Evolutionary conservation across 2,797 vertebrate genomes (phyloP), one percentile per base, ranked within the genome.

Genomic region (Scolopax rusticola): DNA sequence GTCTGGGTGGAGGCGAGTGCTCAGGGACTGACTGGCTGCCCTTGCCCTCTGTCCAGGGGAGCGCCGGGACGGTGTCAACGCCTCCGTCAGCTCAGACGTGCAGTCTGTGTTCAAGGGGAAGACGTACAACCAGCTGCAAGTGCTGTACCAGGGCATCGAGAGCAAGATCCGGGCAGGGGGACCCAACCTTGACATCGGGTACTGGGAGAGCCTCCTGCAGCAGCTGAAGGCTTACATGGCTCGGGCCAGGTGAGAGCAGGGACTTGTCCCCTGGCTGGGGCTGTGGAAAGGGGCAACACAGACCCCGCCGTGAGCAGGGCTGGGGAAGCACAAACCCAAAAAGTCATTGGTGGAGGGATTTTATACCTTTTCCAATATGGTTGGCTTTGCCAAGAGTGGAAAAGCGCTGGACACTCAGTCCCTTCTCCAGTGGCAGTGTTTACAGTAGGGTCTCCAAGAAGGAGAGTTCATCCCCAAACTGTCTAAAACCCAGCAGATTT

Each of bases 121-220:
- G 98, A 99, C 99, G 0, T 99, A 99, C 98, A 99, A 98, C 96
- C 99, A 99, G 98, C 97, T 99, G 89, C 99, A 99, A 86, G 99
- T 99, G 5, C 98, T 99, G 89, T 99, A 99, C 97, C 98, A 99
- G 77, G 99, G 99, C 96, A 99, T 99, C 0, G 99, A 99, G 98
- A 96, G 97, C 65, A 99, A 99, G 98, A 99, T 99, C 90, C 98
- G 97, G 1, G 98, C 98, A 0, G 99, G 99, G 5, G 99, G 99
- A 50, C 99, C 99, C 95, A 99, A 99, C 94, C 98, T 99, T 11
- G 99, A 99, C 88, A 99, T 99, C 2, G 99, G 99, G 8, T 99
- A 99, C 98, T 99, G 99, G 99, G 99, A 99, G 97, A 99, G 99
- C 92, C 97, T 99, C 33, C 96, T 99, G 93, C 99, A 99, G 97